These are phyloP conservation scores for Allolobophora icterica DNA, from an alignment of 2,888 invertebrate genomes.

Conservation along the genomic window DNA sequence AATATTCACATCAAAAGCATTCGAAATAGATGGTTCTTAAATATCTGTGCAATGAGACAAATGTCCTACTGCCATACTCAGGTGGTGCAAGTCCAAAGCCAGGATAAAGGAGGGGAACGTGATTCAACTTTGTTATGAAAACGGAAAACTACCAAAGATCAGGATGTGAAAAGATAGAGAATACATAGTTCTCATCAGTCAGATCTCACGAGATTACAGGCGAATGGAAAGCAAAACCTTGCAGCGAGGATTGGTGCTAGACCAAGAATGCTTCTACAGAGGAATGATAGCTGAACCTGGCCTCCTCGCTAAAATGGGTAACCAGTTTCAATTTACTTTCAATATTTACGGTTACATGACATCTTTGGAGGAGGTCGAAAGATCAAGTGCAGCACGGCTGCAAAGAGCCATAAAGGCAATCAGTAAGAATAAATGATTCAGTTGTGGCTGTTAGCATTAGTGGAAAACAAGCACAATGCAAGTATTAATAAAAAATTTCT, in stretches of 20 bases:
- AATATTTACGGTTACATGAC: neutral
- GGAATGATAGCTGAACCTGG: neutral
- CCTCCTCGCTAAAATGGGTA: no score
- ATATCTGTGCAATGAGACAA: neutral
- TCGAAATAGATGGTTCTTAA: neutral
- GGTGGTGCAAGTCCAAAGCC: no score
- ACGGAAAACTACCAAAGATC: no score
- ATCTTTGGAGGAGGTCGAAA: neutral
- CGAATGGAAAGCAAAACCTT: neutral
- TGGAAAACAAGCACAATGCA: neutral
- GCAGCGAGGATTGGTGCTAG: neutral
- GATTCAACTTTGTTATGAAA: no score
- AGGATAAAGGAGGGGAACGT: no score
- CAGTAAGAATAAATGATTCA: neutral
- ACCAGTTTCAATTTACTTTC: neutral
- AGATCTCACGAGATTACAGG: no score
- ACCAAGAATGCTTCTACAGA: neutral
- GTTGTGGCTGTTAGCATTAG: neutral
- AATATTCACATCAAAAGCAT: conserved; percentile 8
- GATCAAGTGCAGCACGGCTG: neutral
- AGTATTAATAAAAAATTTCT: neutral
- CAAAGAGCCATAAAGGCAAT: neutral
- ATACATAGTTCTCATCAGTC: no score
- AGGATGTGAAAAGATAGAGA: no score
- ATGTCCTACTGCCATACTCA: neutral